Percentiles rank a stretch among this genome's conserved stretches.
Conservation (phyloP, 2,888 invertebrate genomes). For the Coenonympha arcania region DNA sequence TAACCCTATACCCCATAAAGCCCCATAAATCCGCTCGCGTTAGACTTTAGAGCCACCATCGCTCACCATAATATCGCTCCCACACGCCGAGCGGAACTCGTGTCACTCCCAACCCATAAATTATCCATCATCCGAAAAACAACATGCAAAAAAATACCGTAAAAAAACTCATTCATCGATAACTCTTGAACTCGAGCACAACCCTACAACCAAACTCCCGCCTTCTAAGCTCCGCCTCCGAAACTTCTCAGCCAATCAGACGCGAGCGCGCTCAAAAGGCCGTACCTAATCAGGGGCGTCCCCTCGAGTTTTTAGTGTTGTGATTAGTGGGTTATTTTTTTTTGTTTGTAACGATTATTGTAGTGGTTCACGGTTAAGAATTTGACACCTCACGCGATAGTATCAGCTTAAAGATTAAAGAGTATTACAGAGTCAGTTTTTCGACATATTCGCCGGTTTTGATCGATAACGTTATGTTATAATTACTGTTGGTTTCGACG, state of each 20-base stretch:
- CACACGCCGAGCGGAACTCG: conserved; percentile 45
- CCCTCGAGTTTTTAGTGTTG: conserved; percentile 61
- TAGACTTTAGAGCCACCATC: conserved; percentile 38
- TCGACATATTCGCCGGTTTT: conserved; percentile 8
- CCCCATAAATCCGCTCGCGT: conserved; percentile 14
- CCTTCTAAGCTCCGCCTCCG: conserved; percentile 54
- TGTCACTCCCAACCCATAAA: conserved; percentile 63
- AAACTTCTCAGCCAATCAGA: conserved; percentile 49
- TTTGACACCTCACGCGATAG: conserved; percentile 62
- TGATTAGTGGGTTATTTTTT: conserved; percentile 58
- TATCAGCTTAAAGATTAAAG: conserved; percentile 30
- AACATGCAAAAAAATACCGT: conserved; percentile 41
- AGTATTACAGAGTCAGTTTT: conserved; percentile 19
- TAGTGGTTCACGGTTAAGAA: conserved; percentile 45
- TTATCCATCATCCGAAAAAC: conserved; percentile 49
- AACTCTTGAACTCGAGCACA: conserved; percentile 46
- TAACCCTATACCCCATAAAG: conserved; percentile 16
- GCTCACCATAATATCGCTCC: conserved; percentile 37
- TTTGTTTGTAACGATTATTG: conserved; percentile 46
- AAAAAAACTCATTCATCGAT: conserved; percentile 66
- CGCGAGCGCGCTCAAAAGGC: conserved; percentile 39
- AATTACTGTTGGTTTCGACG: background rate
- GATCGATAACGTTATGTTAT: conserved; percentile 20
- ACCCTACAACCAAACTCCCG: conserved; percentile 49
- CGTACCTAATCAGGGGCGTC: conserved; percentile 43